Evolutionary conservation across 2,888 invertebrate species (phyloP), one percentile per base, ranked within the genome.

Genomic region (Axea sp.): DNA sequence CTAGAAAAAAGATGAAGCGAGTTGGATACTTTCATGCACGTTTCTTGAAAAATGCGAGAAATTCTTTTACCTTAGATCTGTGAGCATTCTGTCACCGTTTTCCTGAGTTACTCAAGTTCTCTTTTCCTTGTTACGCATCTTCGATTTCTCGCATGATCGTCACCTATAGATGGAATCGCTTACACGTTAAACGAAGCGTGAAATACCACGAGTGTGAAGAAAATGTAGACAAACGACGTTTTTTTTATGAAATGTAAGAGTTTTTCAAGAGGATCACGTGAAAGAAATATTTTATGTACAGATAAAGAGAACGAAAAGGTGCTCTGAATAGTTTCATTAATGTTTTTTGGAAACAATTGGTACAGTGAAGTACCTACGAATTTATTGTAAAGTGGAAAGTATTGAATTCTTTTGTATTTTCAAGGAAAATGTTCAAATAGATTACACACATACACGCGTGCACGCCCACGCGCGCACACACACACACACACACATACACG

Each of bases 21-120:
- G 68, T 68, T 67, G 60, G 72, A 73, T 72, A 69, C 75, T 75
- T 73, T 47, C 47, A 39, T 37, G 41, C 67, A 81, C 80, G 76
- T 82, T 80, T 78, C 75, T 60, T 77, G 79, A 81, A 81, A 82
- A 81, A 82, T 81, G 76, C 72, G 77, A 77, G 77, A 77, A 73
- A 81, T 80, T 80, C 76, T 77, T 80, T 76, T 76, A 68, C 72
- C 72, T 39, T 45, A 74, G 73, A 67, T 62, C 76, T 71, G 76
- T 74, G 74, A 80, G 78, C 78, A 79, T 78, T 80, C 75, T 75
- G 41, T 37, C 49, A 31, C 43, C 35, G 73, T 57, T 67, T 49
- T 45, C 33, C 19, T n/a, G 22, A 31, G 68, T 33, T 49, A 17
- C 33, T 14, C 51, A 7, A n/a, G 49, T 43, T 14, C 15, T 41